Base-by-base conservation (phyloP, 2,888 invertebrate species). In the Folsomia candida region DNA sequence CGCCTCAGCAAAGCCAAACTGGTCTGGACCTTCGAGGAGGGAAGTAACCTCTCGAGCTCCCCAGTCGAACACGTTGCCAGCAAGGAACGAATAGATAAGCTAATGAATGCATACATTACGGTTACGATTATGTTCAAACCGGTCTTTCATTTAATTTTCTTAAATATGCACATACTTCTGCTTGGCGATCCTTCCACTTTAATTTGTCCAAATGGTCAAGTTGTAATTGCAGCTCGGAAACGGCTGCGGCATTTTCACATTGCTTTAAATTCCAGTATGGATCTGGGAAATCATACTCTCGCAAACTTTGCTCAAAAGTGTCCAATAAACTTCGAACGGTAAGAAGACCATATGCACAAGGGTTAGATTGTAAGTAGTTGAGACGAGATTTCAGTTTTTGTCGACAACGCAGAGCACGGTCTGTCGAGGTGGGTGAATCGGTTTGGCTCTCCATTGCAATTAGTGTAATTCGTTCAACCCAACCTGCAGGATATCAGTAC, bases 41-140 rank as follows among this genome's bases (percentile, higher is more conserved):
- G 26, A 51, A 20, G 58, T 37, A 1, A 71, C 73, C 81, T 94
- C 94, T 83, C 91, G 90, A 1, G 97, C 96, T 67, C 97, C 97
- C 94, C 96, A 97, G 84, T 98, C 97, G 85, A 97, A 97, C 85
- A 97, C 94, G 83, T 98, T 98, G 25, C 97, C 94, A 82, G 87
- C 86, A 51, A 89, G 82, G 54, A 89, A 82, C n/a, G 87, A 87
- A 82, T 87, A 81, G 26, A 86, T 85, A n/a, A n/a, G n/a, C n/a
- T n/a, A n/a, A n/a, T n/a, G n/a, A n/a, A n/a, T n/a, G n/a, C n/a
- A n/a, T n/a, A n/a, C n/a, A n/a, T n/a, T n/a, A n/a, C n/a, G n/a
- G n/a, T n/a, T n/a, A n/a, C n/a, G n/a, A n/a, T n/a, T n/a, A n/a
- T n/a, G n/a, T n/a, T n/a, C n/a, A n/a, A n/a, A n/a, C n/a, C n/a